Percentiles rank a stretch among this genome's conserved stretches.
Conservation (phyloP, 2,888 invertebrate genomes). For the Protonemura montana region DNA sequence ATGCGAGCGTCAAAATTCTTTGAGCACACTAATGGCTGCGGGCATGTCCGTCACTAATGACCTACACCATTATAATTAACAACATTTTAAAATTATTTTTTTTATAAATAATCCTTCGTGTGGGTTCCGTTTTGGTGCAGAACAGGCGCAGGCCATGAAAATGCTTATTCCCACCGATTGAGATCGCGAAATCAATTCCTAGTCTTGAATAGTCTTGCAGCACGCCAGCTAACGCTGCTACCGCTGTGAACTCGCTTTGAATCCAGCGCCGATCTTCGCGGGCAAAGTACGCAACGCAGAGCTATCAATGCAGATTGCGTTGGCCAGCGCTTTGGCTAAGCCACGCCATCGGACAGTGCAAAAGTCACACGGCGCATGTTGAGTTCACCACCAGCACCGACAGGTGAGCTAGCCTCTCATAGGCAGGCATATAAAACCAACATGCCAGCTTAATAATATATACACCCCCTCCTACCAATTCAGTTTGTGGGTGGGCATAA, state of each 20-base stretch:
- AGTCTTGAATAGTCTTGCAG: not conserved
- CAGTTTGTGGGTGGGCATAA: slow-evolving; percentile 20
- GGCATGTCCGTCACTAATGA: not conserved
- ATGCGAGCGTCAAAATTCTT: not conserved
- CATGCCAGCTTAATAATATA: not conserved
- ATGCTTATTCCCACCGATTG: not conserved
- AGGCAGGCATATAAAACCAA: not conserved
- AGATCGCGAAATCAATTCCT: not conserved
- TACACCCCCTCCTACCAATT: not conserved
- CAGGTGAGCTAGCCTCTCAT: slow-evolving; percentile 16
- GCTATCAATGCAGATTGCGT: not conserved
- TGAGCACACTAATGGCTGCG: not conserved
- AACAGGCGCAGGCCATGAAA: not conserved
- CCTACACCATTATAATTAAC: not conserved
- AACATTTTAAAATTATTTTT: not conserved
- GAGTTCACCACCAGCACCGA: no score
- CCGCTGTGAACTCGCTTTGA: not conserved
- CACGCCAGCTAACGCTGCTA: not conserved
- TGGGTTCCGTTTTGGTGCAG: not conserved
- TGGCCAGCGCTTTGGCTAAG: not conserved
- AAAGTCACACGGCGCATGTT: not conserved
- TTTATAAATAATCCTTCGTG: not conserved
- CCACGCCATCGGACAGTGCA: not conserved
- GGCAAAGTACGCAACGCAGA: not conserved
- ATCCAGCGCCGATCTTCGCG: not conserved